Evolutionary conservation across 1,140 invertebrate genomes (phyloP), one percentile per base, ranked within the genome.

Genomic region (Drosophila truncata): DNA sequence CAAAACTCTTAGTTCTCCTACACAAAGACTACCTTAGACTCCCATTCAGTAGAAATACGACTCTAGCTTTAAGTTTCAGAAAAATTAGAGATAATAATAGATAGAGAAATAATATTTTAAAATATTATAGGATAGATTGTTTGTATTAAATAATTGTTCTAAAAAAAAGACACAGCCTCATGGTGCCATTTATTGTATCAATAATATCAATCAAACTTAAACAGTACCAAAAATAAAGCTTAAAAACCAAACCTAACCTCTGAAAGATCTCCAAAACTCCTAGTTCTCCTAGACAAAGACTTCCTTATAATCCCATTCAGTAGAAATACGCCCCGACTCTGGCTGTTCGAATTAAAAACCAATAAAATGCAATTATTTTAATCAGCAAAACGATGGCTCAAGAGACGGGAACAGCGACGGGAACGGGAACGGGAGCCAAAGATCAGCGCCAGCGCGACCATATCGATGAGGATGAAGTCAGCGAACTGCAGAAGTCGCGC

Each of bases 401-500:
- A 37, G 63, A 71, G 41, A 76, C 76, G 29, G 59, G 55, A 47
- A 79, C 63, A 10, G n/a, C 35, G 35, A 25, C 42, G 33, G 52
- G 23, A 59, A 71, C 55, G 23, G 39, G 27, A 29, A 16, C 39
- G 63, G 54, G 25, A 55, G 80, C 50, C 41, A 86, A 83, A 65
- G 80, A 78, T 73, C 80, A 88, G 61, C 66, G 69, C 29, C 70
- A 70, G 61, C 57, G 9, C 42, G 84, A 88, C 58, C 80, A 75
- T 54, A 90, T 90, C 81, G 84, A 57, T n/a, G 85, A 91, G 52
- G 84, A 82, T 61, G 86, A 91, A 73, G 75, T 80, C 63, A 77
- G 70, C 67, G 87, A 91, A 72, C 65, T 92, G 61, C 82, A 74
- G 52, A 52, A 31, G 25, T 39, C 71, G 35, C 66, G 63, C 66